Evolutionary conservation across 2,888 invertebrate species (phyloP).

Genomic region (Dugesia japonica): DNA sequence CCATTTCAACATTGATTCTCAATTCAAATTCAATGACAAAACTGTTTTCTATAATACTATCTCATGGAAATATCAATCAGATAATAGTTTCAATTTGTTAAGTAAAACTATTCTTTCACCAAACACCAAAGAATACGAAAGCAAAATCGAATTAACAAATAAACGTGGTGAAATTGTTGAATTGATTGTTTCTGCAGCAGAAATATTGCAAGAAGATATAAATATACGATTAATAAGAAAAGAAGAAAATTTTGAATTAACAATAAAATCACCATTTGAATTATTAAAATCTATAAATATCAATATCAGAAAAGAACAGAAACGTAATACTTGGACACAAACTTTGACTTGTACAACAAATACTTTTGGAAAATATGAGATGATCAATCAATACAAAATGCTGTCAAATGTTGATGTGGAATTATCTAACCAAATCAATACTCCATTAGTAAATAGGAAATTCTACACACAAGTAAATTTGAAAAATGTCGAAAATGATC

Average conservation of each 20-base stretch:
- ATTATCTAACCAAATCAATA: not conserved
- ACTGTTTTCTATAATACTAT: not conserved
- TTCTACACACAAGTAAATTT: not conserved
- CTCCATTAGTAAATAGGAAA: not conserved
- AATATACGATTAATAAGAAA: not conserved
- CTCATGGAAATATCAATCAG: not conserved
- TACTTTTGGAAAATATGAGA: not conserved
- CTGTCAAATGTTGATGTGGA: not conserved
- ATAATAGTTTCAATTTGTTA: not conserved
- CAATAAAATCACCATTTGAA: not conserved
- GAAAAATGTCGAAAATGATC: not conserved
- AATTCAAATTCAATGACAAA: not conserved
- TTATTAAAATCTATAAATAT: not conserved
- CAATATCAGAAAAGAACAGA: not conserved
- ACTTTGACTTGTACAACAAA: not conserved
- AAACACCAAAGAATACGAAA: not conserved
- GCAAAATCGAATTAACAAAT: not conserved
- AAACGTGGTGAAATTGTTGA: not conserved
- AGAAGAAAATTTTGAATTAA: not conserved
- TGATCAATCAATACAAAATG: not conserved
- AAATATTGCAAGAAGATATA: not conserved
- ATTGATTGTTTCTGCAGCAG: not conserved
- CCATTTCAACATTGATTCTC: not conserved
- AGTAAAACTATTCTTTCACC: not conserved
- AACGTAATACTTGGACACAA: not conserved